Base-by-base conservation (phyloP, 2,113 vertebrate species). In the Hirundichthys speculiger region DNA sequence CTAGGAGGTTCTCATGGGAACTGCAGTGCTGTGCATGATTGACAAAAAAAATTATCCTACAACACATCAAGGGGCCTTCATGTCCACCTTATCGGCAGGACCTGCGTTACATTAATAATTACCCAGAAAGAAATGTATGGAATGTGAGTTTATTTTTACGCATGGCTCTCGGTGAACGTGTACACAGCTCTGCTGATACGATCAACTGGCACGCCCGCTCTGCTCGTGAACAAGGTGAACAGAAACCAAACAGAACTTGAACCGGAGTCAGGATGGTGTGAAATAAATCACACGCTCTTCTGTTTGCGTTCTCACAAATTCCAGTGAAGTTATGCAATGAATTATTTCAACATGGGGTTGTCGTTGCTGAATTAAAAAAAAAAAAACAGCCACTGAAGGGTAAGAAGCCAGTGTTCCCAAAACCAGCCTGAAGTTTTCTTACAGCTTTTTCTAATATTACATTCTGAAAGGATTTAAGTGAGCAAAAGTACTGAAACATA, bases 51-150 rank as follows among this genome's bases (percentile, higher is more conserved):
- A 64, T 21, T 42, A 51, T 63, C 53, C 54, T 40, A 48, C 20
- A 49, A 18, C 50, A 47, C 16, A 19, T 30, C 13, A 45, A 41
- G 63, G 52, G 15, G 42, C 42, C 53, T 15, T 13, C 7, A 53
- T 38, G 16, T 30, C 11, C 50, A 19, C n/a, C 43, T 7, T 64
- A 73, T 69, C 69, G 41, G 55, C 39, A 22, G 22, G 39, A 20
- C 64, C 54, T 21, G 21, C 22, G 42, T 60, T 24, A 51, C 70
- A 87, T 92, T 90, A 92, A 93, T 93, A 68, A 92, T 91, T 92
- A 88, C 69, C 77, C 40, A 13, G 27, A 13, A 58, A 88, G 75
- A 76, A 90, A 91, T 86, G 83, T 78, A 13, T 69, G 86, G 91
- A 91, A 93, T 93, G 90, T 47, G 40, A 69, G 62, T 73, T 85